Conservation (phyloP, 2,888 invertebrate genomes). For the Caenorhabditis sp. region DNA sequence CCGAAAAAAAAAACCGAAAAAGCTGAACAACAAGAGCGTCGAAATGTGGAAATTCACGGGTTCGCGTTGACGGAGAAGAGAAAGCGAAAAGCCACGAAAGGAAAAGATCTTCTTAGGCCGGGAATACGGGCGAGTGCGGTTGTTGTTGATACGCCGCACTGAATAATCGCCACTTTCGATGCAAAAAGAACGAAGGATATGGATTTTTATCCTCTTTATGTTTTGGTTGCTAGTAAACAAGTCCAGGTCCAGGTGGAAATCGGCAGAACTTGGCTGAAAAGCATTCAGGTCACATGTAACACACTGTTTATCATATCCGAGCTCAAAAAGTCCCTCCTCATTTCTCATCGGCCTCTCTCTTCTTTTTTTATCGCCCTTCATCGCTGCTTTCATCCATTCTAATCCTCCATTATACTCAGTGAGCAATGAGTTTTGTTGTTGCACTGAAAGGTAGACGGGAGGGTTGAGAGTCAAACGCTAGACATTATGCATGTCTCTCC, state of each 20-base stretch:
- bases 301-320: no score
- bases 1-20: neutral
- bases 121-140: slow-evolving; percentile 18
- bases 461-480: neutral
- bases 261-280: no score
- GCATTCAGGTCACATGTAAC: no score
- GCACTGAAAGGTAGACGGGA: neutral
- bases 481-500: neutral
- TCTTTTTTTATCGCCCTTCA: slow-evolving; percentile 6
- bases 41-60: slow-evolving; percentile 3
- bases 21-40: neutral
- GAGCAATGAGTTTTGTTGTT: no score
- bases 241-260: slow-evolving; percentile 1
- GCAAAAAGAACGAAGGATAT: neutral
- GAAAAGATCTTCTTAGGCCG: slow-evolving; percentile 1
- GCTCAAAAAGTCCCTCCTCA: no score
- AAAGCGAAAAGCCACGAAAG: neutral
- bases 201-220: no score
- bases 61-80: neutral
- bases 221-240: no score
- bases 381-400: neutral
- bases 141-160: slow-evolving; percentile 22
- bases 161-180: slow-evolving; percentile 10
- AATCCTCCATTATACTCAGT: neutral
- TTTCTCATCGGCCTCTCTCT: neutral